Percentiles rank a stretch among this genome's conserved stretches.
Evolutionary conservation across 2,888 invertebrate species (phyloP).

Genomic region (Cactoblastis cactorum): DNA sequence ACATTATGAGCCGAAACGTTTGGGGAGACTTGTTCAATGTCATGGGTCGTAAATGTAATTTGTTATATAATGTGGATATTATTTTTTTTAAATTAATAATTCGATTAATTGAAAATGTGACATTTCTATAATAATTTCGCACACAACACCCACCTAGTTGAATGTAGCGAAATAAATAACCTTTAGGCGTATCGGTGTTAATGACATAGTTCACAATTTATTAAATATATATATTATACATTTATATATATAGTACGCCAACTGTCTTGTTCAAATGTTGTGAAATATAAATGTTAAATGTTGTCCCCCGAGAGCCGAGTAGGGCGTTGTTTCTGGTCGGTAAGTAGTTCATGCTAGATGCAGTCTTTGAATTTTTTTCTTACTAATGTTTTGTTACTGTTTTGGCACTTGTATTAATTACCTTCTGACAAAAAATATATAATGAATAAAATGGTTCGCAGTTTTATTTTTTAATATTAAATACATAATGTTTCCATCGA

Average conservation of each 20-base stretch:
- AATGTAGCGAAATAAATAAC: constrained; percentile 58
- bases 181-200: constrained; percentile 74
- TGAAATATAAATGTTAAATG: constrained; percentile 71
- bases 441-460: constrained; percentile 62
- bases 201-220: constrained; percentile 66
- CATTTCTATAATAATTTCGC: constrained; percentile 24
- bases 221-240: constrained; percentile 33
- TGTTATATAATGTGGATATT: no score
- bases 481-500: no score
- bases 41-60: no score
- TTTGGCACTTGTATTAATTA: constrained; percentile 80
- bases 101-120: no score
- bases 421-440: constrained; percentile 79
- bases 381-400: constrained; percentile 79
- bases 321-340: constrained; percentile 60
- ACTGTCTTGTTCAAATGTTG: constrained; percentile 71
- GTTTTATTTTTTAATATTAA: constrained; percentile 66
- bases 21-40: no score
- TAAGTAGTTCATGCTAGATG: constrained; percentile 76
- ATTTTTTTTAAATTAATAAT: no score
- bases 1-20: no score
- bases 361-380: constrained; percentile 71
- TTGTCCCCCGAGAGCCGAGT: constrained; percentile 52
- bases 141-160: constrained; percentile 46
- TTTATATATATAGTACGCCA: constrained; percentile 52